Conservation (phyloP, 2,888 invertebrate genomes). For the Volucella inflata region DNA sequence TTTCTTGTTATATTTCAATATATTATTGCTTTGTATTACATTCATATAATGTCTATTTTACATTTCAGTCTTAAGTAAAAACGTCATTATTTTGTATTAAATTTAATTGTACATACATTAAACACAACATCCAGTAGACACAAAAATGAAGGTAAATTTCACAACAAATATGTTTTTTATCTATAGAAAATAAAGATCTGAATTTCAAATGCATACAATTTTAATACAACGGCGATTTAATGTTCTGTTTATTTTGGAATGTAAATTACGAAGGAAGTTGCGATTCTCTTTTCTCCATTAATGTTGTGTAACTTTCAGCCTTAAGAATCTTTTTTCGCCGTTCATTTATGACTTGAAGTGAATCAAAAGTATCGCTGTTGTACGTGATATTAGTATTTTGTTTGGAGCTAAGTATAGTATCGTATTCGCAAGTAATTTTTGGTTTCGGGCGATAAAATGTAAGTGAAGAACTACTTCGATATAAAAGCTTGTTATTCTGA, state of each 20-base stretch:
- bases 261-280: constrained; percentile 25
- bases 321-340: constrained; percentile 82
- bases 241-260: not conserved
- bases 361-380: constrained; percentile 81
- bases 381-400: constrained; percentile 76
- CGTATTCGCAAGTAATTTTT: constrained; percentile 80
- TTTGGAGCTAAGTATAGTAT: constrained; percentile 80
- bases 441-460: constrained; percentile 82
- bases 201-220: constrained; percentile 1
- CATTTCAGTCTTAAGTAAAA: constrained; percentile 69
- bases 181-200: not conserved
- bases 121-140: constrained; percentile 41
- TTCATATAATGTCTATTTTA: constrained; percentile 34
- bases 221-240: not conserved
- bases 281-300: constrained; percentile 85
- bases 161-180: constrained; percentile 32
- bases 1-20: not conserved
- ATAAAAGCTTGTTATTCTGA: constrained; percentile 76
- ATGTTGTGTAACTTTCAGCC: constrained; percentile 82
- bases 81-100: constrained; percentile 15
- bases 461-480: constrained; percentile 83
- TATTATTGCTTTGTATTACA: constrained; percentile 59
- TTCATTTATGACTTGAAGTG: constrained; percentile 83
- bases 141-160: constrained; percentile 24
- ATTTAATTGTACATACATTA: constrained; percentile 30